Evolutionary conservation across 1,140 invertebrate genomes (phyloP).

Genomic region (Caligus rogercresseyi): DNA sequence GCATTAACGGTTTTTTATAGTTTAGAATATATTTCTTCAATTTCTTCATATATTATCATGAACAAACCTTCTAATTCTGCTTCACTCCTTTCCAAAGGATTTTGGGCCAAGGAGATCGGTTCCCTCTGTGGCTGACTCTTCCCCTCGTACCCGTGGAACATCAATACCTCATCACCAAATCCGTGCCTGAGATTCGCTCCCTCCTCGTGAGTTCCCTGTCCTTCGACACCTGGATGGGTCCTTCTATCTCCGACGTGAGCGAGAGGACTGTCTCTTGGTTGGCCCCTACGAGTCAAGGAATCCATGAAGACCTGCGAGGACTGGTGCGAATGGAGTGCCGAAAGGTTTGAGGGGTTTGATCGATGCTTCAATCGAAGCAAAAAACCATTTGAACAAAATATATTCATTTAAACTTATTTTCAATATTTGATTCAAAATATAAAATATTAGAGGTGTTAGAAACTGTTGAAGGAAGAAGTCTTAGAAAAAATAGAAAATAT

Average conservation of each 20-base stretch:
- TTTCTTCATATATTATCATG: too few relatives aligned
- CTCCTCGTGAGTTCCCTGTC: constrained; percentile 30
- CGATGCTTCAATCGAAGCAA: too few relatives aligned
- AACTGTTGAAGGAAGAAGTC: too few relatives aligned
- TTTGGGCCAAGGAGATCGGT: constrained; percentile 31
- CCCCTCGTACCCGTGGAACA: constrained; percentile 32
- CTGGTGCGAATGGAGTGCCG: constrained; percentile 32
- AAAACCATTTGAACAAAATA: too few relatives aligned
- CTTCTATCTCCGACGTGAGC: constrained; percentile 31
- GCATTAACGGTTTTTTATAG: too few relatives aligned
- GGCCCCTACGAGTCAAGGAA: constrained; percentile 34
- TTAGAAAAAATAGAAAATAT: too few relatives aligned
- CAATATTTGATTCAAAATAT: too few relatives aligned
- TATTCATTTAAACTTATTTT: too few relatives aligned
- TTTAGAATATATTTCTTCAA: too few relatives aligned
- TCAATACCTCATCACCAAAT: constrained; percentile 30
- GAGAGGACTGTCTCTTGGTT: constrained; percentile 30
- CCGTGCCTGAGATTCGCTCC: constrained; percentile 28
- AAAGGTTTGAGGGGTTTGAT: too few relatives aligned
- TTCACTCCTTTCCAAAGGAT: constrained; percentile 27
- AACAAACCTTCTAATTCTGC: constrained; percentile 20
- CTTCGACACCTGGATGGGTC: constrained; percentile 33
- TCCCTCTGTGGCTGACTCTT: constrained; percentile 27
- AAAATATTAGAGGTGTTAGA: too few relatives aligned
- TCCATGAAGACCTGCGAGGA: constrained; percentile 28